These are phyloP conservation scores for Temnothorax longispinosus DNA, from an alignment of 1,140 invertebrate species.

Conservation along the genomic window DNA sequence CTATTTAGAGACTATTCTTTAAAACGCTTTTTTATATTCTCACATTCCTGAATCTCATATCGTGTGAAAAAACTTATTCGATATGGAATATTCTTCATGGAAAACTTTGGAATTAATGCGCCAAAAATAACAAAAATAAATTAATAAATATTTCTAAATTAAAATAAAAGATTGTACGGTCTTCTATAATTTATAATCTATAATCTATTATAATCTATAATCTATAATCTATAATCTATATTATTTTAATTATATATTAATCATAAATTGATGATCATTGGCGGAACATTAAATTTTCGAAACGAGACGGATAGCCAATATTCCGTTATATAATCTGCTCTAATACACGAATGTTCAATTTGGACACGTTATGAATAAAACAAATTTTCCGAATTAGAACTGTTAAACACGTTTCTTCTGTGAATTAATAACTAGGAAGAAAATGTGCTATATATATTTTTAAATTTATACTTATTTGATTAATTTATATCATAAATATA, in stretches of 20 bases:
- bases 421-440: neutral
- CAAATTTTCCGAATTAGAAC: neutral
- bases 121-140: neutral
- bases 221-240: neutral
- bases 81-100: neutral
- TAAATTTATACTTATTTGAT: neutral
- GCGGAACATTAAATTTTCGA: neutral
- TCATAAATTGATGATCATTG: neutral
- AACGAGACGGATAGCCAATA: neutral
- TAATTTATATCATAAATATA: conserved; percentile 11
- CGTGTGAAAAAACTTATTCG: neutral
- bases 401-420: neutral
- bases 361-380: neutral
- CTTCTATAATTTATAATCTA: too few species aligned
- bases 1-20: neutral
- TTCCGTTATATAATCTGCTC: neutral
- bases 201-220: too few species aligned
- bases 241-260: neutral
- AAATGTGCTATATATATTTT: neutral
- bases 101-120: neutral
- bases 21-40: neutral
- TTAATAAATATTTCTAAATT: neutral
- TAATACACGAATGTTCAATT: neutral
- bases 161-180: too few species aligned
- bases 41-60: neutral